Percentiles rank a stretch among this genome's conserved stretches.
These are phyloP conservation scores for Thryonomys swinderianus DNA, from an alignment of 2,113 vertebrate species.

Conservation along the genomic window DNA sequence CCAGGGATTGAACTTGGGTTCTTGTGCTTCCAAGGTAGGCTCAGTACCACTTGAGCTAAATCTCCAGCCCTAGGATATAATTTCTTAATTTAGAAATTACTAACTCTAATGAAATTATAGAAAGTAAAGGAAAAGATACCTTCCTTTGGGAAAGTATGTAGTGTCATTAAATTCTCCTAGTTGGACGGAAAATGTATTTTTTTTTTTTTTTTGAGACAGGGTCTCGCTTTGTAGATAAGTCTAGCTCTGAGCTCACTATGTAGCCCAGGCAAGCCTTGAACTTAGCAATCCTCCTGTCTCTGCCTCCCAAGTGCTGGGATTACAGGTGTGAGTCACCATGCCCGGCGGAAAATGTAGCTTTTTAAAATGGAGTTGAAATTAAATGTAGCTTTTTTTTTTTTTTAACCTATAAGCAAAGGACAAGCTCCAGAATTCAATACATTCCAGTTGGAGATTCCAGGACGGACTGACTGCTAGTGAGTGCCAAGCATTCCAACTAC, in stretches of 20 bases:
- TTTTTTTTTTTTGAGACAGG: background rate
- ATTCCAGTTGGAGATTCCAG: conserved; percentile 45
- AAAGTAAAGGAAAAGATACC: background rate
- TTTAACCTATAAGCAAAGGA: conserved; percentile 6
- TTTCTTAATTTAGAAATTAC: background rate
- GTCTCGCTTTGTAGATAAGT: no score
- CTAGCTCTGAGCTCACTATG: no score
- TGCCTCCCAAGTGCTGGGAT: no score
- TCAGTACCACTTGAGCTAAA: no score
- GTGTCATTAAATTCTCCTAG: conserved; percentile 46
- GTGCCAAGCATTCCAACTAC: conserved; percentile 39
- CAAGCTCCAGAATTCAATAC: conserved; percentile 27
- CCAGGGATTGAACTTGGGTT: no score
- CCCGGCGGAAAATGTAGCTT: conserved; percentile 48
- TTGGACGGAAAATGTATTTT: conserved; percentile 60
- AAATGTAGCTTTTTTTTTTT: conserved; percentile 27
- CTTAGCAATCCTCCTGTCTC: no score
- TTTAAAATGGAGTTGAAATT: conserved; percentile 32
- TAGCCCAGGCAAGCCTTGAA: no score
- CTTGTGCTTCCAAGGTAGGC: no score
- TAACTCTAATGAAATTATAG: background rate
- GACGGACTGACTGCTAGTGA: conserved; percentile 53
- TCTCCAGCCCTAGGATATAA: no score
- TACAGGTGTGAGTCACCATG: no score
- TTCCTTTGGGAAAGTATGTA: background rate